These are phyloP conservation scores for Stenolophus ochropezus DNA, from an alignment of 2,888 invertebrate species.

Conservation along the genomic window DNA sequence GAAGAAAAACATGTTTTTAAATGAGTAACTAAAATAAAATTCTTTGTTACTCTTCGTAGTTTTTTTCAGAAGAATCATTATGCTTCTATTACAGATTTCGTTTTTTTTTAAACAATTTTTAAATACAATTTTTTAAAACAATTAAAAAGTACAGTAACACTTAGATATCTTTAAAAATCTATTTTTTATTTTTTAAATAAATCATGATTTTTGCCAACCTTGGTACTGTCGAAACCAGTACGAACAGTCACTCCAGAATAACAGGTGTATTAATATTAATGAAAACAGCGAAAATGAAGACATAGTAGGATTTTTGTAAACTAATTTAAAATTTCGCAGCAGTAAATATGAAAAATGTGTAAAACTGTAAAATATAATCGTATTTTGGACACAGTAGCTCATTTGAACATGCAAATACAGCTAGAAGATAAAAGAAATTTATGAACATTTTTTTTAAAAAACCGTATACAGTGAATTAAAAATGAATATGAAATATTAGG, in stretches of 20 bases:
- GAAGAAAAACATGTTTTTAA: too few species aligned
- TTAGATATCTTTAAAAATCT: too few species aligned
- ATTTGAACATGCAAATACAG: conserved; percentile 43
- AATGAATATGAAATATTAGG: conserved; percentile 40
- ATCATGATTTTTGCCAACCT: too few species aligned
- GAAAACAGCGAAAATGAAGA: conserved; percentile 4
- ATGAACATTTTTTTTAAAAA: conserved; percentile 31
- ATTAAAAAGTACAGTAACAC: too few species aligned
- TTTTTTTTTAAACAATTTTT: too few species aligned
- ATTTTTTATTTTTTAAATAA: too few species aligned
- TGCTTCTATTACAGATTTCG: too few species aligned
- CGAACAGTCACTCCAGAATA: not conserved
- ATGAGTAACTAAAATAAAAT: too few species aligned
- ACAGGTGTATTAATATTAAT: conserved; percentile 18
- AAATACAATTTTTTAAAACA: too few species aligned
- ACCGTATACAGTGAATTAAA: conserved; percentile 21
- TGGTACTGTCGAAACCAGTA: too few species aligned
- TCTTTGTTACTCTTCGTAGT: too few species aligned
- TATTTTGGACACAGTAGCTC: conserved; percentile 34
- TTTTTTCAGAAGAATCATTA: too few species aligned
- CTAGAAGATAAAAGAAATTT: conserved; percentile 39
- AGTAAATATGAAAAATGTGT: conserved; percentile 28
- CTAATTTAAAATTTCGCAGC: conserved; percentile 17
- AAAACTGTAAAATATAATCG: conserved; percentile 25
- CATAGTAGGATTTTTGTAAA: not conserved